These are phyloP conservation scores for Cotesia chilonis DNA, from an alignment of 1,140 invertebrate genomes.

Conservation along the genomic window DNA sequence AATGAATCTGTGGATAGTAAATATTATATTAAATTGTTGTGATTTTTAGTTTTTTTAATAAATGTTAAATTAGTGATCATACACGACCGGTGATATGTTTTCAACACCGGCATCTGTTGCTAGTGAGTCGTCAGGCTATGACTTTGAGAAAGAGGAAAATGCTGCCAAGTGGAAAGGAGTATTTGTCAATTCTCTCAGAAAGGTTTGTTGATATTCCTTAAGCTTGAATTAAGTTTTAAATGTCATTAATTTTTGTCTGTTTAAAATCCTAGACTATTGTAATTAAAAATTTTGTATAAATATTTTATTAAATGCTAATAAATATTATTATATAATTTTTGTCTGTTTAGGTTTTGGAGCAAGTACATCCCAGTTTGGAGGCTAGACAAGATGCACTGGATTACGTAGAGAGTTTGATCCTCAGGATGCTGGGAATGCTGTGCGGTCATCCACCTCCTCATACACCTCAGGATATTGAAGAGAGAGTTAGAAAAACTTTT, in stretches of 20 bases:
- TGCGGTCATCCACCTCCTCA: slow-evolving; percentile 85
- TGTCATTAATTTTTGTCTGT: no score
- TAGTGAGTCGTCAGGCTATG: slow-evolving; percentile 77
- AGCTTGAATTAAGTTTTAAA: background rate
- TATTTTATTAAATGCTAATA: no score
- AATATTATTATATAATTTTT: no score
- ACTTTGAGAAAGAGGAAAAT: slow-evolving; percentile 89
- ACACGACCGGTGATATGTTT: slow-evolving; percentile 64
- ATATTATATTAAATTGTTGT: slow-evolving; percentile 14
- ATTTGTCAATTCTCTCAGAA: slow-evolving; percentile 80
- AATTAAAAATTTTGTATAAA: no score
- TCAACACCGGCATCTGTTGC: slow-evolving; percentile 65
- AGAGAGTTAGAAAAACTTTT: slow-evolving; percentile 89
- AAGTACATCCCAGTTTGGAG: slow-evolving; percentile 87
- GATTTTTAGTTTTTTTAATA: slow-evolving; percentile 7
- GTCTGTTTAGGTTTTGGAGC: slow-evolving; percentile 80
- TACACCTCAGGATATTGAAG: slow-evolving; percentile 88
- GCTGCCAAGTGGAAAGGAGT: slow-evolving; percentile 88
- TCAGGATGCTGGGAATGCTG: slow-evolving; percentile 87
- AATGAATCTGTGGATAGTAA: background rate
- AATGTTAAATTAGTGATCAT: slow-evolving; percentile 20
- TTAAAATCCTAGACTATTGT: no score
- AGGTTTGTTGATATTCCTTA: slow-evolving; percentile 64
- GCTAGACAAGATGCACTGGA: slow-evolving; percentile 90
- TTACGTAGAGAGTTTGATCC: slow-evolving; percentile 91